Percentiles rank a stretch among this genome's conserved stretches.
Evolutionary conservation across 2,797 vertebrate genomes (phyloP).

Genomic region (Zalophus californianus): DNA sequence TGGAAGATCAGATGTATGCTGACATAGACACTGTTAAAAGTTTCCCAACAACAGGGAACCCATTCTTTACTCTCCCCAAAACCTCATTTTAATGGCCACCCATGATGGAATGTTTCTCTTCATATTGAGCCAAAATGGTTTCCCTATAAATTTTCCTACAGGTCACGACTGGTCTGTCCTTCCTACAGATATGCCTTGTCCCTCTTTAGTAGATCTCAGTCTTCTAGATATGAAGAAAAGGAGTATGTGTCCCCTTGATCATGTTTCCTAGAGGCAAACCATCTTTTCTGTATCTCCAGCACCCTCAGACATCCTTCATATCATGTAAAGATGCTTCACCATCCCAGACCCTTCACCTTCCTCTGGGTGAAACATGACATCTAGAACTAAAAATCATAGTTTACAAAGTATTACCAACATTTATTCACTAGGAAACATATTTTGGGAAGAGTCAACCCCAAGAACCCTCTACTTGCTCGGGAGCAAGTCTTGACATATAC

Average conservation of each 20-base stretch:
- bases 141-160: background rate
- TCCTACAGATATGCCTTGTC: background rate
- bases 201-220: background rate
- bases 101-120: background rate
- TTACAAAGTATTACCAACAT: constrained; percentile 38
- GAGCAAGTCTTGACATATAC: background rate
- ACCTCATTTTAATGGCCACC: background rate
- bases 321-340: background rate
- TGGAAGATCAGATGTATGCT: background rate
- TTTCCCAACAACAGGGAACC: background rate
- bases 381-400: constrained; percentile 37
- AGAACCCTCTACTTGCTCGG: background rate
- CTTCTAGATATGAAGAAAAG: background rate
- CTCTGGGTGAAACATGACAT: background rate
- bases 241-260: background rate
- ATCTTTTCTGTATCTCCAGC: background rate
- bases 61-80: background rate
- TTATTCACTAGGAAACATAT: constrained; percentile 24
- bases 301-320: background rate
- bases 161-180: background rate
- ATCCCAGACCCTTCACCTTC: background rate
- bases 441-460: constrained; percentile 38
- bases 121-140: background rate
- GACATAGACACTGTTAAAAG: background rate
- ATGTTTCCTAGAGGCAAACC: background rate